phyloP scores from a whole-genome alignment of 1,140 invertebrate species.

The Drosophila pachea region DNA sequence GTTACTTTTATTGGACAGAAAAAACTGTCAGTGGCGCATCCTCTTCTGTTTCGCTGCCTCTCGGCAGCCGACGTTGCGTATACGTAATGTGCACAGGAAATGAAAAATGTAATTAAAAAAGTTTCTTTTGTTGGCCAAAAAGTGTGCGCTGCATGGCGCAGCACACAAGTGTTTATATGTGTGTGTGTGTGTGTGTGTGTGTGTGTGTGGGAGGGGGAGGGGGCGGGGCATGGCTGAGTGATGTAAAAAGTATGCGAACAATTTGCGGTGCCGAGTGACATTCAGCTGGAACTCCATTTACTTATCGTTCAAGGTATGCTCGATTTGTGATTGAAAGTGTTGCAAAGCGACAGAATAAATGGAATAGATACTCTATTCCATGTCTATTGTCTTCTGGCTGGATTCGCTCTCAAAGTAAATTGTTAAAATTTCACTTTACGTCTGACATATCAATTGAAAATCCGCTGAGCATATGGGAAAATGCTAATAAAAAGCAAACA shows the following conservation, averaged over 20 bases:
- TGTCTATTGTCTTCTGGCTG: too few relatives aligned
- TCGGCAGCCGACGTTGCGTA: slow-evolving; percentile 42
- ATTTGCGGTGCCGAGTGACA: slow-evolving; percentile 56
- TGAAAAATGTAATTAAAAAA: slow-evolving; percentile 77
- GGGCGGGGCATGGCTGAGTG: too few relatives aligned
- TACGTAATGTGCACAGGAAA: slow-evolving; percentile 71
- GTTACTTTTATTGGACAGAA: slow-evolving; percentile 65
- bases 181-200: slow-evolving; percentile 7
- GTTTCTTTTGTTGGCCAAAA: slow-evolving; percentile 60
- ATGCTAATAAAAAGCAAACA: neutral
- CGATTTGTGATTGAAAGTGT: neutral
- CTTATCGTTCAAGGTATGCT: neutral
- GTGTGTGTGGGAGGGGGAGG: neutral
- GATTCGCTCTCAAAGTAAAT: too few relatives aligned
- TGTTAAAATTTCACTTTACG: too few relatives aligned
- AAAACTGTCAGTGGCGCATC: slow-evolving; percentile 26
- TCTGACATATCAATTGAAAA: too few relatives aligned
- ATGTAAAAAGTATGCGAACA: slow-evolving; percentile 48
- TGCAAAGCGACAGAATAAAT: neutral
- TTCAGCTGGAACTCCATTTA: slow-evolving; percentile 50
- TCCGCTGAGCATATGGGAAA: too few relatives aligned
- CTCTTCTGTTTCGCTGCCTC: slow-evolving; percentile 3
- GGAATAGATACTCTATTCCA: neutral
- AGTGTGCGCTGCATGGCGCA: slow-evolving; percentile 33
- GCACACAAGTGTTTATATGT: neutral